Evolutionary conservation across 2,888 invertebrate species (phyloP).

Genomic region (Agriopis marginaria): DNA sequence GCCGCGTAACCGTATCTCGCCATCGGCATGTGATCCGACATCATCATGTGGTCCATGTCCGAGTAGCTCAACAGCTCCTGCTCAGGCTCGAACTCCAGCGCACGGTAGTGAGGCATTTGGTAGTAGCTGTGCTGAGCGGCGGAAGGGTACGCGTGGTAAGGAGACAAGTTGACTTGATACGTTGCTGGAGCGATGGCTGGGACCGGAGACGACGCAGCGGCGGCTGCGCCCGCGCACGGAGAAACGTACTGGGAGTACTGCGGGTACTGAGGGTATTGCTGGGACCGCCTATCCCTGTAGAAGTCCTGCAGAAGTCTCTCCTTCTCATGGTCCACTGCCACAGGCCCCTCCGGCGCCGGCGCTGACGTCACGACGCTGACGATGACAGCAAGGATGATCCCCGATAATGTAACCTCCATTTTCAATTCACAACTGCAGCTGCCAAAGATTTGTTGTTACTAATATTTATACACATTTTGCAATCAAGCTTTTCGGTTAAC

Average conservation of each 20-base stretch:
- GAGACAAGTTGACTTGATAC: slow-evolving; percentile 45
- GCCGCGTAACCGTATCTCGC: slow-evolving; percentile 59
- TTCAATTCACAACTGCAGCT: slow-evolving; percentile 58
- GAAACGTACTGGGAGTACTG: slow-evolving; percentile 55
- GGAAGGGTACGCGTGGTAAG: slow-evolving; percentile 46
- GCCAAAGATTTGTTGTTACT: slow-evolving; percentile 51
- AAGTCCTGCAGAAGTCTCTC: slow-evolving; percentile 43
- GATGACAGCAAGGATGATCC: slow-evolving; percentile 47
- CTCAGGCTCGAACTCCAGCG: slow-evolving; percentile 54
- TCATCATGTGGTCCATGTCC: slow-evolving; percentile 62
- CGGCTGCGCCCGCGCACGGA: slow-evolving; percentile 65
- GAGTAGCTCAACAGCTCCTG: slow-evolving; percentile 66
- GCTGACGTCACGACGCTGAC: slow-evolving; percentile 54
- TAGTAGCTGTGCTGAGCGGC: slow-evolving; percentile 52
- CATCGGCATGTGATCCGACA: slow-evolving; percentile 62
- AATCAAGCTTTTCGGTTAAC: slow-evolving; percentile 53
- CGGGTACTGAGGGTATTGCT: slow-evolving; percentile 26
- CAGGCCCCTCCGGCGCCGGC: slow-evolving; percentile 48
- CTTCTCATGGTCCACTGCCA: slow-evolving; percentile 40
- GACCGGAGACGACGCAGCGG: slow-evolving; percentile 55
- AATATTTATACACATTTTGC: slow-evolving; percentile 70
- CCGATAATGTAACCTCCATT: slow-evolving; percentile 65
- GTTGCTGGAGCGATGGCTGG: slow-evolving; percentile 46
- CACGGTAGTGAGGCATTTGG: slow-evolving; percentile 59
- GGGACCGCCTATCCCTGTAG: slow-evolving; percentile 57